A percentile compares a stretch with the other conserved stretches of the same genome.
Conservation (phyloP, 2,113 vertebrate species). For the Eublepharis macularius region DNA sequence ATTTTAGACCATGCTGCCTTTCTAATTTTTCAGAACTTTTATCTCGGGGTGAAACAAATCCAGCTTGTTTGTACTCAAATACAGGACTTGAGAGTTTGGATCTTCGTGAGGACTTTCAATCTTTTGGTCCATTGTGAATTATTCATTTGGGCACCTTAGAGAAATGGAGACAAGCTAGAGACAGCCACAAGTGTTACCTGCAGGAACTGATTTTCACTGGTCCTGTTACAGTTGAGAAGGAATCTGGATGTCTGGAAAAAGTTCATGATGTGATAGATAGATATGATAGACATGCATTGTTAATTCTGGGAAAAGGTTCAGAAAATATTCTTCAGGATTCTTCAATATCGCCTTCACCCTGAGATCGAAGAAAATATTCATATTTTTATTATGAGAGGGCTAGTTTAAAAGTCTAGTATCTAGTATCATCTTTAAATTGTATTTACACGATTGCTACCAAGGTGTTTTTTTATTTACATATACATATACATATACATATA, state of each 20-base stretch:
- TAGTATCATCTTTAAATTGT: background rate
- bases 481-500: no score
- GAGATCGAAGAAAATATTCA: conserved; percentile 55
- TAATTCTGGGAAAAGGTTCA: conserved; percentile 67
- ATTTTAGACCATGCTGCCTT: no score
- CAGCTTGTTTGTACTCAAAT: no score
- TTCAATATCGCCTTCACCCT: conserved; percentile 58
- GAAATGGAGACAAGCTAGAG: background rate
- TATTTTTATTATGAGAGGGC: background rate
- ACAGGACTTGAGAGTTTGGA: no score
- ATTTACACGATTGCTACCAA: background rate
- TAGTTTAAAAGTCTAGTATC: background rate
- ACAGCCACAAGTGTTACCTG: background rate
- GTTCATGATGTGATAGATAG: conserved; percentile 21
- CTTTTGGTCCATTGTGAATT: no score
- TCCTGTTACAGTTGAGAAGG: background rate
- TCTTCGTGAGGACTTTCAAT: no score
- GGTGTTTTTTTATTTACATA: no score
- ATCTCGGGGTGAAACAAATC: no score
- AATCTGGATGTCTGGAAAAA: conserved; percentile 42
- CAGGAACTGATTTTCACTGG: background rate
- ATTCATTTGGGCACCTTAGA: background rate
- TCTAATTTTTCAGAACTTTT: no score
- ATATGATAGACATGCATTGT: conserved; percentile 62
- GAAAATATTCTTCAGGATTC: conserved; percentile 67